Evolutionary conservation across 2,113 vertebrate genomes (phyloP).

Genomic region (Noctilio leporinus): DNA sequence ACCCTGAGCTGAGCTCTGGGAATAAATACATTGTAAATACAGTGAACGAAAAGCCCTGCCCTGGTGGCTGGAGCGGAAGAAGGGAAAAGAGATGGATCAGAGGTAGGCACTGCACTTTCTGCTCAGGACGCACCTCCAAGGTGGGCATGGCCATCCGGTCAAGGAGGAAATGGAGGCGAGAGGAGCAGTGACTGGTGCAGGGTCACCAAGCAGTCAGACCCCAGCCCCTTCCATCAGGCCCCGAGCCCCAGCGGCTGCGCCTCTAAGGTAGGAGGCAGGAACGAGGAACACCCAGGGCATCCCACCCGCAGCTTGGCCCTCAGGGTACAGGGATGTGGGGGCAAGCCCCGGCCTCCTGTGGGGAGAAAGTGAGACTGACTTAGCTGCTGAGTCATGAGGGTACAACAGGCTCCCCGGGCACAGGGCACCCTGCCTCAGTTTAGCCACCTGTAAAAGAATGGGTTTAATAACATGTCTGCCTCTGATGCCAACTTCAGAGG

Average conservation of each 20-base stretch:
- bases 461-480: constrained; percentile 66
- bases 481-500: constrained; percentile 61
- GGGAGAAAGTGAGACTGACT: background rate
- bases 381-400: constrained; percentile 46
- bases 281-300: background rate
- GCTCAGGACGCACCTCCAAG: background rate
- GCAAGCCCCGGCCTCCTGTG: background rate
- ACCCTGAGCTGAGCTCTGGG: background rate
- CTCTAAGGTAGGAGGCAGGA: too few relatives aligned
- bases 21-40: rapidly evolving
- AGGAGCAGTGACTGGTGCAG: background rate
- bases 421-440: constrained; percentile 61
- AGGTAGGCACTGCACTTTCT: constrained; percentile 37
- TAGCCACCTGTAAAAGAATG: constrained; percentile 55
- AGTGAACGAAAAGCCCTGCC: background rate
- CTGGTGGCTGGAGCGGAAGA: constrained; percentile 28
- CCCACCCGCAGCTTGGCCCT: background rate
- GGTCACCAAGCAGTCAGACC: background rate
- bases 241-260: rapidly evolving
- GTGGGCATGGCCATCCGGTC: rapidly evolving
- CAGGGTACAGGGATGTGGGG: background rate
- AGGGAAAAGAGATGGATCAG: constrained; percentile 28
- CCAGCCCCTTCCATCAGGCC: background rate
- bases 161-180: background rate
- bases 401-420: background rate